Evolutionary conservation across 2,797 vertebrate species (phyloP), one percentile per base, ranked within the genome.

Genomic region (Microtus obscurus): DNA sequence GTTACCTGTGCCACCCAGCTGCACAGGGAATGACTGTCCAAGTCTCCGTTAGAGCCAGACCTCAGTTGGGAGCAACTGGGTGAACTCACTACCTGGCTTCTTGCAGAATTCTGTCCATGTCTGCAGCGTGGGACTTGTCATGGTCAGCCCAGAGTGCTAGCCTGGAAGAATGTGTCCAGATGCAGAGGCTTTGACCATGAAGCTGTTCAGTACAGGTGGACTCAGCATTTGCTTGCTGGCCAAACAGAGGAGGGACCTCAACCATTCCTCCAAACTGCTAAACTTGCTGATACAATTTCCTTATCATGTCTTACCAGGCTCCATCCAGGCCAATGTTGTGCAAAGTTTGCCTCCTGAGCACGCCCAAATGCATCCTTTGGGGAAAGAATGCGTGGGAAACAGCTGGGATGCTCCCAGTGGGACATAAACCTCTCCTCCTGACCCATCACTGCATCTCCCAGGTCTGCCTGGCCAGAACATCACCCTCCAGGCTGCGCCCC

Each of bases 341-440:
- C 95, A 79, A 87, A 27, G 34, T 79, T 79, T 78, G 89, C 91
- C 83, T 94, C 8, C 80, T 2, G 29, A 91, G 71, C 19, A 53
- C 61, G 59, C 67, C 13, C 59, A 59, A 45, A 78, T 74, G 61
- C 73, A 51, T 63, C 95, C 40, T 76, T 51, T 59, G n/a, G 78
- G 78, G 71, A 90, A 34, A 48, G 51, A 37, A 51, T 21, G 63
- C 37, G 43, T 34, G 3, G 37, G 79, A 73, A 56, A n/a, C 43
- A 71, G 74, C 89, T 81, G 67, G 74, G 85, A 74, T 65, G 65
- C 56, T 94, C 77, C n/a, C 67, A 8, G 29, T 45, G 71, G 86
- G 51, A 40, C 69, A 59, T 6, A 65, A 59, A 61, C 6, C 74
- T 21, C 56, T 25, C 12, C 27, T 61, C 13, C 4, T 48, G 61